Conservation (phyloP, 2,113 vertebrate species). For the Lonchura striata region DNA sequence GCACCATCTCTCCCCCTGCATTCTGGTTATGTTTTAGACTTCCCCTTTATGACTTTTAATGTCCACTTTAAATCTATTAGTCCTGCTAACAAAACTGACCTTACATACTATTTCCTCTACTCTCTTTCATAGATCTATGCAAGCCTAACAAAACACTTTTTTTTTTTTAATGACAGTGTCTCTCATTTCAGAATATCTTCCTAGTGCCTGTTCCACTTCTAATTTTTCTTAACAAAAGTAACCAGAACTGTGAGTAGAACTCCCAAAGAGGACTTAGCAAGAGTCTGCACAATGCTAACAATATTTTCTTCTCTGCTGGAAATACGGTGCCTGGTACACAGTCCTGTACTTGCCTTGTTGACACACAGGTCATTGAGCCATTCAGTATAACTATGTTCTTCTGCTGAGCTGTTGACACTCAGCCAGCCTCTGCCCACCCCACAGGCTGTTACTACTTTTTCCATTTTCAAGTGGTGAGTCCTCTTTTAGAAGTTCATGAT, state of each 20-base stretch:
- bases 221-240: not conserved
- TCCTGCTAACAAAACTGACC: not conserved
- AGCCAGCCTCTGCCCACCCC: not conserved
- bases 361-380: fast-evolving
- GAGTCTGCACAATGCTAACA: not conserved
- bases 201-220: not conserved
- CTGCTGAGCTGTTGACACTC: not conserved
- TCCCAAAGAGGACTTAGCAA: not conserved
- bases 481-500: not conserved
- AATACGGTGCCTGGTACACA: not conserved
- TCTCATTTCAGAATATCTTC: not conserved
- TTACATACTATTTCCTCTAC: not conserved
- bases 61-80: not conserved
- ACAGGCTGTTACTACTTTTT: not conserved
- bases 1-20: not conserved
- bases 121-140: not conserved
- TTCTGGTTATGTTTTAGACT: not conserved
- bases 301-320: not conserved
- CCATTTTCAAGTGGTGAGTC: not conserved
- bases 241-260: not conserved
- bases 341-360: not conserved
- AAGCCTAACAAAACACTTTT: not conserved
- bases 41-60: not conserved
- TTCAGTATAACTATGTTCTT: fast-evolving
- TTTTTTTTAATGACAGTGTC: not conserved